Evolutionary conservation across 2,797 vertebrate genomes (phyloP), one percentile per base, ranked within the genome.

Genomic region (Gymnoscopelus microlampas): DNA sequence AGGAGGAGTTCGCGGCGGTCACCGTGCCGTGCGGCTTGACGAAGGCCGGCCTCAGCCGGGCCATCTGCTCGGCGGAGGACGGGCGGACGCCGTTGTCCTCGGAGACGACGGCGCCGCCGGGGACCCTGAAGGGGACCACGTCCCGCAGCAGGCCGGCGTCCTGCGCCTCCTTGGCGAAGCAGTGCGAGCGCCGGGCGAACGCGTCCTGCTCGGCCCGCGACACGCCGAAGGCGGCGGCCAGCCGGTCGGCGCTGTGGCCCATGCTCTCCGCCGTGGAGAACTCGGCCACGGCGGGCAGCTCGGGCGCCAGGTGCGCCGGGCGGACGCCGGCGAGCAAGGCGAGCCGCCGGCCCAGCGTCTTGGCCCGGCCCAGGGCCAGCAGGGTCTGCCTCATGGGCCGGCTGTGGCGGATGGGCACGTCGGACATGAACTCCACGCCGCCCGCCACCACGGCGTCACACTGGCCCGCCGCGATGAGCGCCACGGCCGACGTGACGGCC

Each of bases 361-460:
- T 99, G 39, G 97, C 97, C 80, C 91, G 93, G 85, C 94, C 96
- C 13, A 99, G 94, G 3, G 95, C 94, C 64, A 99, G 90, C 96
- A 99, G 94, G 3, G 94, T 94, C 90, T 97, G 98, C 90, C 98
- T 96, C 98, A 99, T 99, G 88, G 95, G 97, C 63, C 97, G 95
- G 62, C 96, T 99, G 90, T 99, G 97, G 35, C 97, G 96, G 85
- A 99, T 99, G 5, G 98, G 98, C 29, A 99, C 73, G 0, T 99
- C 98, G 0, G 98, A 99, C 98, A 99, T 97, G 67, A 98, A 92
- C 91, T 99, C 98, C 19, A 97, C 96, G 0, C 97, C 98, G 0
- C 97, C 97, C 0, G 97, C 97, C 4, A 99, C 94, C 0, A 99
- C 71, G 0, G 92, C 83, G 0, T 99, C 98, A 8, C 93, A 97